phyloP scores from a whole-genome alignment of 2,888 invertebrate genomes.

The Calameuta filiformis region DNA sequence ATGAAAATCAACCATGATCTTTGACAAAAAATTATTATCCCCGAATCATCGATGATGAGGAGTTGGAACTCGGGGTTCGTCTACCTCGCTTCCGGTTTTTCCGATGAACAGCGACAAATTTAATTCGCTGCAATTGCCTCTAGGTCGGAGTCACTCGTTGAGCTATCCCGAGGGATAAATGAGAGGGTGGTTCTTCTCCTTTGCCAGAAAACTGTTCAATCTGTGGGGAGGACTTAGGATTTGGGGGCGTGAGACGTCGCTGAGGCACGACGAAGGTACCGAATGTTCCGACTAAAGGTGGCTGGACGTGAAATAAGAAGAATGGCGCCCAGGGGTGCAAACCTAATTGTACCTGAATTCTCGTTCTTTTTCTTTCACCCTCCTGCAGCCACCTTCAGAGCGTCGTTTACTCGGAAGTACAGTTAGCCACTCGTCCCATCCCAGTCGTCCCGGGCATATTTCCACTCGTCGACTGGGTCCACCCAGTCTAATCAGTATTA shows the following conservation, averaged over 20 bases:
- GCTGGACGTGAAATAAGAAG: conserved; percentile 46
- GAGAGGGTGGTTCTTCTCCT: conserved; percentile 28
- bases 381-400: conserved; percentile 12
- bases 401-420: conserved; percentile 8
- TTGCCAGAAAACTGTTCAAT: conserved; percentile 45
- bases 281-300: conserved; percentile 23
- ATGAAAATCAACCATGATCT: not conserved
- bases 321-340: conserved; percentile 58
- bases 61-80: not conserved
- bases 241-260: conserved; percentile 8
- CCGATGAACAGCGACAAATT: conserved; percentile 43
- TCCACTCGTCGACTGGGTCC: not conserved
- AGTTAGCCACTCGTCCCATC: not conserved
- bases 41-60: not conserved
- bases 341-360: conserved; percentile 59
- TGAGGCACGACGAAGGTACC: conserved; percentile 5
- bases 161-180: conserved; percentile 29
- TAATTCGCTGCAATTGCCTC: conserved; percentile 37
- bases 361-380: conserved; percentile 6
- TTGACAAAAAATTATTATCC: not conserved
- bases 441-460: not conserved
- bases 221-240: conserved; percentile 43
- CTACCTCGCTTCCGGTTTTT: conserved; percentile 3
- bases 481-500: conserved; percentile 20
- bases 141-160: not conserved